These are phyloP conservation scores for Cheracebus regulus DNA, from an alignment of 2,797 vertebrate species.

Conservation along the genomic window DNA sequence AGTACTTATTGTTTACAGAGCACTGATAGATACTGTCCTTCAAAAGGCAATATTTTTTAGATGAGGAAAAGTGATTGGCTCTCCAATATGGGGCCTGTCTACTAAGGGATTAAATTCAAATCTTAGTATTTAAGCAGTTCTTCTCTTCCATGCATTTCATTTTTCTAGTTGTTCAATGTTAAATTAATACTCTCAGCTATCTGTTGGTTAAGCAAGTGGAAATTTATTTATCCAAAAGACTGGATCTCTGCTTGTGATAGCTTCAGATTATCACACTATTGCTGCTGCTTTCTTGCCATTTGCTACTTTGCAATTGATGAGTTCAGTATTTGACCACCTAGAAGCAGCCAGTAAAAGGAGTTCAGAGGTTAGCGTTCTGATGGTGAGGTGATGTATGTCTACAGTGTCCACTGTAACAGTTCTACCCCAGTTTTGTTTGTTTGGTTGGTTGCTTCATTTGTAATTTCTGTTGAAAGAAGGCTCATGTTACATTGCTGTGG, in stretches of 20 bases:
- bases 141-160: neutral
- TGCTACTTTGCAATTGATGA: neutral
- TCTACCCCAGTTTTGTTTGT: neutral
- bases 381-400: neutral
- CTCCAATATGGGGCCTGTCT: neutral
- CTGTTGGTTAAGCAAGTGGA: neutral
- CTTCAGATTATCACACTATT: neutral
- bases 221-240: neutral
- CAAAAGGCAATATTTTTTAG: neutral
- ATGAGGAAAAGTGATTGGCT: neutral
- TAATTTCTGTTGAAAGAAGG: neutral
- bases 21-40: neutral
- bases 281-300: neutral
- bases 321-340: neutral
- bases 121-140: neutral
- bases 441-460: neutral
- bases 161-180: slow-evolving; percentile 6
- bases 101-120: neutral
- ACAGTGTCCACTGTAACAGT: neutral
- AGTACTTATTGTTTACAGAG: neutral
- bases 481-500: neutral
- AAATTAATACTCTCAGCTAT: neutral
- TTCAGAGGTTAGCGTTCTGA: neutral
- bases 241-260: neutral
- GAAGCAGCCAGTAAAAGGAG: neutral